These are phyloP conservation scores for Scaptomyza pallida DNA, from an alignment of 1,140 invertebrate genomes.

Conservation along the genomic window DNA sequence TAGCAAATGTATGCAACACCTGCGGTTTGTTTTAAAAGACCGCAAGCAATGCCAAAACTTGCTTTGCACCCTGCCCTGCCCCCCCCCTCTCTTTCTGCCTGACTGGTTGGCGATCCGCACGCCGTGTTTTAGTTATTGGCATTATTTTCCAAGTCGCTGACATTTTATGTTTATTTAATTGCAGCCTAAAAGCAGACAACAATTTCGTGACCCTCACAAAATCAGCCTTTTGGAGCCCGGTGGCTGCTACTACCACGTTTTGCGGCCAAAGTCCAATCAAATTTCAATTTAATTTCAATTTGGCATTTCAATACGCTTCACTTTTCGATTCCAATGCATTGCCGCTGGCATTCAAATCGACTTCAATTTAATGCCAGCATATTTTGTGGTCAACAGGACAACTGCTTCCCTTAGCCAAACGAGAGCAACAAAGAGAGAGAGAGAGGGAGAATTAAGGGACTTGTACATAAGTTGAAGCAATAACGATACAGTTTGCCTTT, in stretches of 20 bases:
- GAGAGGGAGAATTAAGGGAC: conserved; percentile 1
- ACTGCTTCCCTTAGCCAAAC: conserved; percentile 13
- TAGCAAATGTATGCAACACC: conserved; percentile 83
- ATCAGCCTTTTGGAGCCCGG: conserved; percentile 25
- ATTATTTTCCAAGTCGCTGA: conserved; percentile 66
- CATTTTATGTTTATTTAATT: conserved; percentile 78
- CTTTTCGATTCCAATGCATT: conserved; percentile 58
- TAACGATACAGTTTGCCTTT: conserved; percentile 35
- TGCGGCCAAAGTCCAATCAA: conserved; percentile 49
- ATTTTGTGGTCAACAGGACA: conserved; percentile 71
- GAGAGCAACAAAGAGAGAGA: not conserved
- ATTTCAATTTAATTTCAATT: conserved; percentile 70
- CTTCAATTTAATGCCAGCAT: conserved; percentile 53
- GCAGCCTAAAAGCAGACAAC: conserved; percentile 39
- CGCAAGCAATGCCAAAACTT: conserved; percentile 65
- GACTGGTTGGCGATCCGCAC: not conserved
- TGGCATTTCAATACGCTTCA: conserved; percentile 64
- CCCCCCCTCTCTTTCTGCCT: no score
- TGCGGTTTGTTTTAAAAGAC: conserved; percentile 84
- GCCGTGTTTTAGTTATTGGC: conserved; percentile 56
- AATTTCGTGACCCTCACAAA: conserved; percentile 14
- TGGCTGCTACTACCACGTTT: conserved; percentile 17
- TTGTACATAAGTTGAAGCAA: conserved; percentile 21
- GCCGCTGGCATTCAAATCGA: conserved; percentile 50
- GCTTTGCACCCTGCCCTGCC: not conserved